phyloP scores from a whole-genome alignment of 2,113 vertebrate genomes.

The Atractosteus spatula region DNA sequence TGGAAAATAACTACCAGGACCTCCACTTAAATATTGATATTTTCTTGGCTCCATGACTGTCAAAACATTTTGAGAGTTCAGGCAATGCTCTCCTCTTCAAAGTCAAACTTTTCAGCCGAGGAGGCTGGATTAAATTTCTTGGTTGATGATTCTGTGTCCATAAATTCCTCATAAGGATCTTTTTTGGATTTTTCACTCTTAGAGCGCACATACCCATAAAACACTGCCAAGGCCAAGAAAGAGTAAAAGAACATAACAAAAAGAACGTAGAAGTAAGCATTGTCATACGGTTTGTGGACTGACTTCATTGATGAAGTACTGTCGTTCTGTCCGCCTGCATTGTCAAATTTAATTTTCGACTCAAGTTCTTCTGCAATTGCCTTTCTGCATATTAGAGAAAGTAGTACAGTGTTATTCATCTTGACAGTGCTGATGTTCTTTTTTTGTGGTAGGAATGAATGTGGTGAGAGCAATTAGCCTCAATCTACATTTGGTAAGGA shows the following conservation, averaged over 20 bases:
- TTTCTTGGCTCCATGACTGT: slow-evolving; percentile 33
- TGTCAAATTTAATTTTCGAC: slow-evolving; percentile 53
- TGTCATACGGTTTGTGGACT: slow-evolving; percentile 67
- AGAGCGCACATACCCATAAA: slow-evolving; percentile 68
- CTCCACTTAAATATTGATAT: slow-evolving; percentile 15
- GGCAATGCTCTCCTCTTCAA: slow-evolving; percentile 70
- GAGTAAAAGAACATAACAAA: slow-evolving; percentile 75
- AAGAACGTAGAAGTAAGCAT: slow-evolving; percentile 67
- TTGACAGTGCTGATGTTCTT: slow-evolving; percentile 15
- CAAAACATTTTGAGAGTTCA: slow-evolving; percentile 50
- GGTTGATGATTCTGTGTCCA: slow-evolving; percentile 46
- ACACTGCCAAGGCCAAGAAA: slow-evolving; percentile 69
- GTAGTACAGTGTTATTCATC: slow-evolving; percentile 54
- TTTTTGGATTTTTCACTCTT: slow-evolving; percentile 71
- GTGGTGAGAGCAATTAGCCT: slow-evolving; percentile 18
- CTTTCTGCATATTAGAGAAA: slow-evolving; percentile 54
- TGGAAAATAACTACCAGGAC: slow-evolving; percentile 16
- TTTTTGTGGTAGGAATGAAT: slow-evolving; percentile 22
- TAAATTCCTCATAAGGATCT: slow-evolving; percentile 72
- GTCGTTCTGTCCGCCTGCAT: slow-evolving; percentile 47
- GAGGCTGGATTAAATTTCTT: slow-evolving; percentile 60
- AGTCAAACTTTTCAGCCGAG: slow-evolving; percentile 56
- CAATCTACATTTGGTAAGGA: slow-evolving; percentile 57
- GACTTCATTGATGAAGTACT: slow-evolving; percentile 39
- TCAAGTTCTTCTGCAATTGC: slow-evolving; percentile 66